Conservation (phyloP, 2,888 invertebrate species). For the Melangyna quadrimaculata region DNA sequence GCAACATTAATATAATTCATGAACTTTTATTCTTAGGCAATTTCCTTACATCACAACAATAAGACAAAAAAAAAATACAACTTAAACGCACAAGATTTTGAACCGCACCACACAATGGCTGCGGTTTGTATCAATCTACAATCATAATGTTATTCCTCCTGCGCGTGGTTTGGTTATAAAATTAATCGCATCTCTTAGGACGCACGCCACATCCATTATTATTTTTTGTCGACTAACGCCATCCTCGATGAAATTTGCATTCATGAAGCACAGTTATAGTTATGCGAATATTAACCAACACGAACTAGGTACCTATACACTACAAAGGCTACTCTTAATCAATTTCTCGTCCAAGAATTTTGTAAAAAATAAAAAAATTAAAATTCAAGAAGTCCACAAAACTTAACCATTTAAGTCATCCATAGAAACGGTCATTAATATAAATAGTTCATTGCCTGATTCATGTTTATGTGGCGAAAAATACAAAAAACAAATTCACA, state of each 20-base stretch:
- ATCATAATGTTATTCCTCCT: conserved; percentile 39
- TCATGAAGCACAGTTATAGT: conserved; percentile 13
- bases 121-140: neutral
- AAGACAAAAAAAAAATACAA: neutral
- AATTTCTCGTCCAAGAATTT: conserved; percentile 27
- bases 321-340: neutral
- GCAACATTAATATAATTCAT: conserved; percentile 39
- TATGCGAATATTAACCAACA: neutral
- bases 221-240: neutral
- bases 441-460: conserved; percentile 59
- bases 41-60: conserved; percentile 45
- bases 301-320: neutral
- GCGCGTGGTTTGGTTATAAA: conserved; percentile 40
- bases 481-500: conserved; percentile 37
- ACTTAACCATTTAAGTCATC: neutral
- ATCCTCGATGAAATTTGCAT: conserved; percentile 39
- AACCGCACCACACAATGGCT: conserved; percentile 7
- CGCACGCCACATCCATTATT: conserved; percentile 33
- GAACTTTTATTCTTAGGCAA: conserved; percentile 25
- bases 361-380: neutral
- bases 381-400: conserved; percentile 33
- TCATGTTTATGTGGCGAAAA: neutral
- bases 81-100: neutral
- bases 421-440: conserved; percentile 25
- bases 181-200: conserved; percentile 50